Base-by-base conservation (phyloP, 1,140 invertebrate species). In the Sycophila sp. region DNA sequence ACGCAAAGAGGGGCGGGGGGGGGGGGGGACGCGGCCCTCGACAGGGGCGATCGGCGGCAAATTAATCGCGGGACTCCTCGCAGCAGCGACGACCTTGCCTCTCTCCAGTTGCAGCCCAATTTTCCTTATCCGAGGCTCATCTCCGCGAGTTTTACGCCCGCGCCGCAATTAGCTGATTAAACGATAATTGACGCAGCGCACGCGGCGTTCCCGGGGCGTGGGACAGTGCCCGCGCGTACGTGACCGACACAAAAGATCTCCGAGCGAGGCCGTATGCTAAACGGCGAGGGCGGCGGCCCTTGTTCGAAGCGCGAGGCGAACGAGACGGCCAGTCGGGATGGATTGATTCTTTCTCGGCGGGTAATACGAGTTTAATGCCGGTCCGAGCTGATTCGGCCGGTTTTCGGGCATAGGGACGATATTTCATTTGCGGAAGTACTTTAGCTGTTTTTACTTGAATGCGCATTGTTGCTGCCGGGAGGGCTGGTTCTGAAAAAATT, bases 141-240 rank as follows among this genome's bases (percentile, higher is more conserved):
- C 60, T 71, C 59, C 32, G 17, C 53, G 36, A 38, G 38, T 55
- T 70, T 70, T 64, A 70, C 59, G 68, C n/a, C 40, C 38, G 47
- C 62, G 51, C 17, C 67, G 73, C 75, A 78, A 77, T 77, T 78
- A 78, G 69, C 38, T 73, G 77, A 80, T 80, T 78, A 76, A 80
- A 77, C 73, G 76, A 81, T 75, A 78, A 72, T 78, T 72, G 69
- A 65, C 17, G 19, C 13, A 17, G 40, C 40, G 51, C 51, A 15
- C 2, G 49, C 10, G 10, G 26, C 1, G n/a, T n/a, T n/a, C n/a
- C n/a, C n/a, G n/a, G 24, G 38, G 13, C 32, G 32, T 6, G 7
- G 4, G 62, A 30, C 22, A 66, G 36, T 17, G 49, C 7, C 11
- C 15, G 42, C 22, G 34, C 4, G 47, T 22, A 47, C 42, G 42